Evolutionary conservation across 2,888 invertebrate genomes (phyloP).

Genomic region (Phaonia tiefii): DNA sequence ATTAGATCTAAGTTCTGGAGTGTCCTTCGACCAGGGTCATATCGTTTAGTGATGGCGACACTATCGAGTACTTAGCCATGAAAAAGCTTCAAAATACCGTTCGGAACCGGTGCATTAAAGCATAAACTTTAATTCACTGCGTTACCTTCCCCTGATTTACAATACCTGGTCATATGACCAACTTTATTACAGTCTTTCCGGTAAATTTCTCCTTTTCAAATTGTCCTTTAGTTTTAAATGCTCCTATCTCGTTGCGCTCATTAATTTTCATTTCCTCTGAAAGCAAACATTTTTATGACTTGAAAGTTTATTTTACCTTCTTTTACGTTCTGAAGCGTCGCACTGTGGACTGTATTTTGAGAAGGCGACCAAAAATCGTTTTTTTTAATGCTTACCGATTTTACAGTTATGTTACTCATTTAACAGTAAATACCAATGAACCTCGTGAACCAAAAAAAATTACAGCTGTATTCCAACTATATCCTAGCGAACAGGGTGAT

Average conservation of each 20-base stretch:
- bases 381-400: too few species aligned
- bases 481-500: too few species aligned
- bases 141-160: not conserved
- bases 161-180: not conserved
- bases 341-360: too few species aligned
- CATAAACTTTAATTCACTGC: conserved; percentile 11
- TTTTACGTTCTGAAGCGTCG: conserved; percentile 17
- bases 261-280: not conserved
- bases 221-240: not conserved
- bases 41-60: too few species aligned
- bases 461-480: too few species aligned
- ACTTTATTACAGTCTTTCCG: not conserved
- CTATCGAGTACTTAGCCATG: too few species aligned
- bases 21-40: not conserved
- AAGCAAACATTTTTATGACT: conserved; percentile 28
- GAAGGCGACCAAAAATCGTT: too few species aligned
- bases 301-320: not conserved
- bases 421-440: too few species aligned
- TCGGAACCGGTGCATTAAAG: too few species aligned
- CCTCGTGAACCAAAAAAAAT: too few species aligned
- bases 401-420: too few species aligned
- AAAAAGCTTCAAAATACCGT: too few species aligned
- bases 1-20: not conserved
- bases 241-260: not conserved
- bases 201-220: not conserved